Evolutionary conservation across 2,888 invertebrate genomes (phyloP), one percentile per base, ranked within the genome.

Genomic region (Tiliacea aurago): DNA sequence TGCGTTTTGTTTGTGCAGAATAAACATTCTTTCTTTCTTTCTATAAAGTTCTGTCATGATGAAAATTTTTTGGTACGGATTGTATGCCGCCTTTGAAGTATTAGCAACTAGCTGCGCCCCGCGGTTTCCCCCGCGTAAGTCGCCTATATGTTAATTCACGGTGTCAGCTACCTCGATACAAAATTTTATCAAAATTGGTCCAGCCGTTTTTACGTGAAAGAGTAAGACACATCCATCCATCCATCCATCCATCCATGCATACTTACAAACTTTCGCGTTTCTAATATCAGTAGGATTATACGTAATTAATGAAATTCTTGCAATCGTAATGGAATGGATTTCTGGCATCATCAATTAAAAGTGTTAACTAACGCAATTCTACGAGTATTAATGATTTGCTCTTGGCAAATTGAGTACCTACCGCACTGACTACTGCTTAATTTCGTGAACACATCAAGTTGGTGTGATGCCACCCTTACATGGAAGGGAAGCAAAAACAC

Each of bases 401-500:
- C 3, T 41, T 56, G 11, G 4, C 15, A 9, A 61, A 20, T 58
- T 33, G 28, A 41, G 10, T 33, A 33, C 10, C 1, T 33, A 33
- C 10, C 1, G 9, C 18, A 33, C 28, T 18, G 9, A 56, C 18
- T 9, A 9, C 2, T 7, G 37, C 11, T 47, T 43, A 28, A 33
- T 33, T 59, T 37, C 13, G 37, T 13, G 18, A 33, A 20, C 20
- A 4, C 20, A 2, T 47, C 13, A 59, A 15, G 37, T 0, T 18
- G 37, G 63, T 78, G 59, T 83, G 37, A 20, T 56, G 2, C 47
- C 64, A 23, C 73, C 79, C 73, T 80, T n/a, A 78, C n/a, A 15
- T 56, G 11, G 55, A 68, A 76, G 62, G 59, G 55, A 62, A 69
- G 11, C 56, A 47, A 59, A 84, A 78, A 69, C 69, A 71, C 65